These are phyloP conservation scores for Microplitis mediator DNA, from an alignment of 1,140 invertebrate species.

Conservation along the genomic window DNA sequence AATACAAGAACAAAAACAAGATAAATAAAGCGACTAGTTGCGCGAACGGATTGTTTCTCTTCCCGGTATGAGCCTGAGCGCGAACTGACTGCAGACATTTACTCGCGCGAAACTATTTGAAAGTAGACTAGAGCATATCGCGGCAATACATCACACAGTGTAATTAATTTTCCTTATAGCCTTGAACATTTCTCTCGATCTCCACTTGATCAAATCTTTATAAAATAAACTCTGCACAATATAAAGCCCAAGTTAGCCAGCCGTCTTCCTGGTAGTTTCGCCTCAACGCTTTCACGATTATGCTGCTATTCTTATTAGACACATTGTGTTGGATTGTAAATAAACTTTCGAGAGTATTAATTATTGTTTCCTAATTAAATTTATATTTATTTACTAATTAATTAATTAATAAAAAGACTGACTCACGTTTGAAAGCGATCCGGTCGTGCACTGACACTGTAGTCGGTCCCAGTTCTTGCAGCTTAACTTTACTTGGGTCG, in stretches of 20 bases:
- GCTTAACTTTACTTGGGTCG: constrained; percentile 80
- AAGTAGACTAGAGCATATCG: constrained; percentile 44
- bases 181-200: constrained; percentile 40
- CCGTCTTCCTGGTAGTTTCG: constrained; percentile 45
- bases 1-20: not conserved
- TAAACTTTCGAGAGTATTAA: constrained; percentile 6
- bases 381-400: not conserved
- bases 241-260: constrained; percentile 33
- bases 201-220: too few species aligned
- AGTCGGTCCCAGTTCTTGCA: constrained; percentile 76
- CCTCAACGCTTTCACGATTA: constrained; percentile 24
- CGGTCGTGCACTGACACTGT: constrained; percentile 83
- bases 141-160: constrained; percentile 21
- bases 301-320: not conserved
- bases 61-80: not conserved
- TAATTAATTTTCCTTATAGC: constrained; percentile 42
- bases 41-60: not conserved
- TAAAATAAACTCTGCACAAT: constrained; percentile 13
- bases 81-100: constrained; percentile 18
- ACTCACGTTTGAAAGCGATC: constrained; percentile 81
- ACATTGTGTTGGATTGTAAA: not conserved
- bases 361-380: not conserved
- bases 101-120: constrained; percentile 48
- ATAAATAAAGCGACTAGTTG: not conserved
- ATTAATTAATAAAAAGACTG: not conserved